These are phyloP conservation scores for Hypocryptadius cinnamomeus DNA, from an alignment of 2,113 vertebrate species.

Conservation along the genomic window DNA sequence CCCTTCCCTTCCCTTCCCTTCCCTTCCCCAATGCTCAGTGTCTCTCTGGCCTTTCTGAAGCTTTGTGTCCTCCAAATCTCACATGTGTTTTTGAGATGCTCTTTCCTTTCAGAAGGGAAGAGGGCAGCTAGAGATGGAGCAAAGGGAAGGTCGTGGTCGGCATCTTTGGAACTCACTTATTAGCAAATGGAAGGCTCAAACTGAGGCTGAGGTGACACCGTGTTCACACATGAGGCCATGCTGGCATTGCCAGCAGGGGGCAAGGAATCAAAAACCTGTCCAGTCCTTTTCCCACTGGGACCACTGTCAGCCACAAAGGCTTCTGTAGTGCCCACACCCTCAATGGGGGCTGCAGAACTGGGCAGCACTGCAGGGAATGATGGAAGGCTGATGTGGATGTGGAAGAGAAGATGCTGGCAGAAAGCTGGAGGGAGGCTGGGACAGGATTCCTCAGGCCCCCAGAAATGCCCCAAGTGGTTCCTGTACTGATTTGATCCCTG, in stretches of 20 bases:
- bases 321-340: neutral
- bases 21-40: fast-evolving
- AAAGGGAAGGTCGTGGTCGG: neutral
- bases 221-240: fast-evolving
- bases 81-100: neutral
- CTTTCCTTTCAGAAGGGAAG: neutral
- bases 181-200: fast-evolving
- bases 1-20: too few relatives aligned
- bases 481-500: neutral
- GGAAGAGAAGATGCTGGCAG: neutral
- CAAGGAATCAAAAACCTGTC: neutral
- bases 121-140: neutral
- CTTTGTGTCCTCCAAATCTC: neutral
- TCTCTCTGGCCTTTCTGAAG: neutral
- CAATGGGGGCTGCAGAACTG: neutral
- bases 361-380: neutral
- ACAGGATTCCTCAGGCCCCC: neutral
- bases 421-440: neutral
- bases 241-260: neutral
- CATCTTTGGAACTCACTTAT: neutral
- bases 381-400: neutral
- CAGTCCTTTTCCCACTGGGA: neutral
- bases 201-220: neutral
- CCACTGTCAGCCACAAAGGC: neutral
- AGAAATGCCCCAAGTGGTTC: neutral